These are phyloP conservation scores for Nesospiza acunhae DNA, from an alignment of 2,113 vertebrate species.

Conservation along the genomic window DNA sequence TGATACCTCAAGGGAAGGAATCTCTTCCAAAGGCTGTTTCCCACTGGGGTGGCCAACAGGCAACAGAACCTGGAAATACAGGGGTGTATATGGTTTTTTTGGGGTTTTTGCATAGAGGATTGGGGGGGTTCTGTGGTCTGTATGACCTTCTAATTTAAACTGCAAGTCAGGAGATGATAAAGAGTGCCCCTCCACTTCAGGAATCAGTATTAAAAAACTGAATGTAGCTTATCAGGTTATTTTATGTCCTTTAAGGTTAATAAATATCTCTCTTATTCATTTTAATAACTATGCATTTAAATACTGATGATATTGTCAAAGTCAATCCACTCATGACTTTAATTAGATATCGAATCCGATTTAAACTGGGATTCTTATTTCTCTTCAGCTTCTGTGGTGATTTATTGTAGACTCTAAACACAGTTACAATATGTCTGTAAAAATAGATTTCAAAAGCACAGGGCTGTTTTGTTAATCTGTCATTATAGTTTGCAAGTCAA, in stretches of 20 bases:
- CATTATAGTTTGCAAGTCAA: neutral
- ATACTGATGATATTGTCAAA: neutral
- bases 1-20: neutral
- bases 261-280: neutral
- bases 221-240: neutral
- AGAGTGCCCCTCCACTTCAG: neutral
- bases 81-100: neutral
- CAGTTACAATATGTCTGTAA: neutral
- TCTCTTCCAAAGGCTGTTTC: neutral
- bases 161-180: neutral
- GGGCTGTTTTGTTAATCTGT: neutral
- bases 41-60: neutral
- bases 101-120: accelerated
- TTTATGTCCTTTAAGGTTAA: neutral
- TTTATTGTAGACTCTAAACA: neutral
- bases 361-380: neutral
- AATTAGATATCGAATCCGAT: neutral
- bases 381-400: neutral
- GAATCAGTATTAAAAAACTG: neutral
- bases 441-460: neutral
- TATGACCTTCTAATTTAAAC: slow-evolving; percentile 25
- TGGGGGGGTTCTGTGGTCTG: neutral
- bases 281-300: neutral
- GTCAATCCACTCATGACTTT: neutral
- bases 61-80: neutral